Base-by-base conservation (phyloP, 2,113 vertebrate genomes). In the Amphilophus citrinellus region DNA sequence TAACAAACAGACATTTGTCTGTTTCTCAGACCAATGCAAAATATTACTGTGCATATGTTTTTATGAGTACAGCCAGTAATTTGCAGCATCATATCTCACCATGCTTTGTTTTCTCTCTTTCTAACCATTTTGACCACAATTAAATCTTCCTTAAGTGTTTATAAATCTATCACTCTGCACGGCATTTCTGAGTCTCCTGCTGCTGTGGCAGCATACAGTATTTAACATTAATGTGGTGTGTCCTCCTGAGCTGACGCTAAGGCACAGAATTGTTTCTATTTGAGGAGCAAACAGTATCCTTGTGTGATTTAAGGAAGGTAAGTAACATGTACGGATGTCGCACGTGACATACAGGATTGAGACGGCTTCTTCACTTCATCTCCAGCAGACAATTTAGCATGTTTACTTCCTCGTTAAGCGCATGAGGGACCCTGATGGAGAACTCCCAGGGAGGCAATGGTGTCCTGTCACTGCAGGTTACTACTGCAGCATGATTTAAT, bases 321-420 rank as follows among this genome's bases (percentile, higher is more conserved):
- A 35, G 44, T 35, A 83, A 88, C 18, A 56, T 53, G 65, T 15
- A 44, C 27, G 77, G 84, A 79, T 88, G 83, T 87, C 80, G 61
- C 82, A 84, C 60, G 53, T 88, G 86, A 87, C 86, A 15, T 24
- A 57, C 42, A 24, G 77, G 78, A 79, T 39, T 42, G 77, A 88
- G 88, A 89, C 91, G 91, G 83, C 85, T 84, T 79, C 85, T 81
- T 71, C 82, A 44, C 87, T 88, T 88, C 88, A 84, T 92, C 87
- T 92, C 86, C 84, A 90, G 20, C 87, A 90, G 91, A 94, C 93
- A 93, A 94, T 94, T 95, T 95, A 93, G 90, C 84, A 91, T 95
- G 93, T 95, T 96, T 96, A 94, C 94, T 85, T 95, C 93, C 91
- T 95, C 83, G 88, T 96, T 95, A 95, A 91, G 91, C 83, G 91